These are phyloP conservation scores for Drosophila paramelanica DNA, from an alignment of 2,888 invertebrate genomes.

Conservation along the genomic window DNA sequence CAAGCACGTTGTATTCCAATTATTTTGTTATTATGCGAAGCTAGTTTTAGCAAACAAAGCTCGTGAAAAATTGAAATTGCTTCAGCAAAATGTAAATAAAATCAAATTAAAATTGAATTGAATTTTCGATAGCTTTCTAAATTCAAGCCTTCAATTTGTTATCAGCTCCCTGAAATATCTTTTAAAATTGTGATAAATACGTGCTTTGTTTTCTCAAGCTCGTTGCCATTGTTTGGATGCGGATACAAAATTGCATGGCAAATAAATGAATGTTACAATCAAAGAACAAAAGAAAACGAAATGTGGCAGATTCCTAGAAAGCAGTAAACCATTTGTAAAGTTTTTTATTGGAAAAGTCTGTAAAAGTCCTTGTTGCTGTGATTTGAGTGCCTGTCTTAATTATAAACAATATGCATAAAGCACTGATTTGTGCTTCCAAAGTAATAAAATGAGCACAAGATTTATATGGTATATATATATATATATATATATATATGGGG, in stretches of 20 bases:
- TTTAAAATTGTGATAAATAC: background rate
- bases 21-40: too few relatives aligned
- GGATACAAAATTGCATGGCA: slow-evolving; percentile 15
- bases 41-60: too few relatives aligned
- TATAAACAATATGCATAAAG: slow-evolving; percentile 26
- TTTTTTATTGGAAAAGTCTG: slow-evolving; percentile 20
- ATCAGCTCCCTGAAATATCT: background rate
- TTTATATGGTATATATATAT: slow-evolving; percentile 8
- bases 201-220: background rate
- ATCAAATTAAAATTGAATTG: too few relatives aligned
- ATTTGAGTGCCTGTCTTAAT: slow-evolving; percentile 14
- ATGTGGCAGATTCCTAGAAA: slow-evolving; percentile 24
- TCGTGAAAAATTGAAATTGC: too few relatives aligned
- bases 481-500: slow-evolving; percentile 8
- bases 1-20: too few relatives aligned
- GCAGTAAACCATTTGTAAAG: slow-evolving; percentile 36
- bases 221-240: background rate
- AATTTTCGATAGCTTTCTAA: too few relatives aligned
- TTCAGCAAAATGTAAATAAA: too few relatives aligned
- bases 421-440: slow-evolving; percentile 9
- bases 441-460: slow-evolving; percentile 10
- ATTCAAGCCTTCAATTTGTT: background rate
- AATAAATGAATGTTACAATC: slow-evolving; percentile 42
- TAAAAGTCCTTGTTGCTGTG: slow-evolving; percentile 11
- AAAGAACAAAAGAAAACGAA: slow-evolving; percentile 15